Evolutionary conservation across 2,113 vertebrate genomes (phyloP), one percentile per base, ranked within the genome.

Genomic region (Heloderma charlesbogerti): DNA sequence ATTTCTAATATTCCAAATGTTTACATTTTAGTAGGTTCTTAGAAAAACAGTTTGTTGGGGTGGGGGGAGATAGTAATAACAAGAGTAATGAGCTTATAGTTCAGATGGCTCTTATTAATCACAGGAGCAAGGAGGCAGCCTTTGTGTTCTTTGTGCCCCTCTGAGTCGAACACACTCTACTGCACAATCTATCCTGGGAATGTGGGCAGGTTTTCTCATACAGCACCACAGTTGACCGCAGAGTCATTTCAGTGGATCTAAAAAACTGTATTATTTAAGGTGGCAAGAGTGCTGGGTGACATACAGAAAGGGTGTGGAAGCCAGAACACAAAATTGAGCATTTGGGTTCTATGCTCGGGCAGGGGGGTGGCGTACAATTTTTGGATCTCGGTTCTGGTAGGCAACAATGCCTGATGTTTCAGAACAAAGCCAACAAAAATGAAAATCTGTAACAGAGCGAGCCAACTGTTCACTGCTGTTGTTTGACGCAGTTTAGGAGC

Each of bases 1-100:
- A 69, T 87, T 94, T 94, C 89, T 69, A 63, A 66, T 72, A 84
- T 88, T 87, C 88, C 82, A 84, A 82, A 34, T 74, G 87, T 43
- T 90, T 72, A 63, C 66, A 60, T 48, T 82, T 45, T 63, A 63
- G 51, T 66, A 87, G 78, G 66, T 72, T 81, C 54, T 90, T 79
- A 91, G 57, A 90, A 88, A 34, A 79, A n/a, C 7, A 45, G 74
- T 92, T 89, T 75, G 74, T 31, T 29, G 3, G 15, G 34, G 31
- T 2, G 54, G 54, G 4, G 16, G n/a, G 91, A 81, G 82, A 37
- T 2, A 40, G 87, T 37, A 22, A 37, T 51, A 15, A 51, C 18
- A 54, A 18, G 54, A 63, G 77, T 15, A 83, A 93, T 87, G 92
- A 20, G 31, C 12, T 96, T 91, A 31, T 57, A 81, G 45, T 87